Conservation (phyloP, 1,140 invertebrate genomes). For the Monochamus saltuarius region DNA sequence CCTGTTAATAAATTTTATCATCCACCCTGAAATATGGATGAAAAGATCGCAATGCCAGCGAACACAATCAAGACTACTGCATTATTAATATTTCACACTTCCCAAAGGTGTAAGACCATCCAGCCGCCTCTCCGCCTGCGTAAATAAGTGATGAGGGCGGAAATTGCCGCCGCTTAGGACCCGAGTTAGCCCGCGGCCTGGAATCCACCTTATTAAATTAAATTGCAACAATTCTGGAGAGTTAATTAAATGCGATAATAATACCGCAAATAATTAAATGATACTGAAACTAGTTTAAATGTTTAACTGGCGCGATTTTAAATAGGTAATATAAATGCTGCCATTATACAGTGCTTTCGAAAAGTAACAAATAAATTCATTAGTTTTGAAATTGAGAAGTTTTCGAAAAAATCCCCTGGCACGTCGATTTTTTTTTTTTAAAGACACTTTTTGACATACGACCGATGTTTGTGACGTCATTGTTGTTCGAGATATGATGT, state of each 20-base stretch:
- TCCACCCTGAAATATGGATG: slow-evolving; percentile 34
- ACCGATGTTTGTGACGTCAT: no score
- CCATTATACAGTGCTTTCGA: no score
- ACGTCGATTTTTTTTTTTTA: no score
- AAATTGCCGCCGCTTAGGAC: slow-evolving; percentile 30
- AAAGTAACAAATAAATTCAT: no score
- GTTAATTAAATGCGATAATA: not conserved
- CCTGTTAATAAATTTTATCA: slow-evolving; percentile 35
- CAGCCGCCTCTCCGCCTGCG: slow-evolving; percentile 19
- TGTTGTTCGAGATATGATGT: no score
- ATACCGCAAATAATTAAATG: no score
- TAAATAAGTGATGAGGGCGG: slow-evolving; percentile 34
- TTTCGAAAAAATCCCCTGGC: no score
- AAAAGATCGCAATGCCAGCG: slow-evolving; percentile 26
- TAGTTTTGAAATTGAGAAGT: no score
- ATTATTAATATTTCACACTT: slow-evolving; percentile 38
- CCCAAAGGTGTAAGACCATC: slow-evolving; percentile 30
- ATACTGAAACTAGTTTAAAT: no score
- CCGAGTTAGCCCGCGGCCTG: slow-evolving; percentile 17
- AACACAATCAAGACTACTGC: slow-evolving; percentile 34
- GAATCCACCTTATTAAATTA: slow-evolving; percentile 32
- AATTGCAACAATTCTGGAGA: slow-evolving; percentile 34
- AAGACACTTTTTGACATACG: no score
- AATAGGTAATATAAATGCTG: no score
- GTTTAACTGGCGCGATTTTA: no score